These are phyloP conservation scores for Anagrus nilaparvatae DNA, from an alignment of 1,140 invertebrate genomes.

Conservation along the genomic window DNA sequence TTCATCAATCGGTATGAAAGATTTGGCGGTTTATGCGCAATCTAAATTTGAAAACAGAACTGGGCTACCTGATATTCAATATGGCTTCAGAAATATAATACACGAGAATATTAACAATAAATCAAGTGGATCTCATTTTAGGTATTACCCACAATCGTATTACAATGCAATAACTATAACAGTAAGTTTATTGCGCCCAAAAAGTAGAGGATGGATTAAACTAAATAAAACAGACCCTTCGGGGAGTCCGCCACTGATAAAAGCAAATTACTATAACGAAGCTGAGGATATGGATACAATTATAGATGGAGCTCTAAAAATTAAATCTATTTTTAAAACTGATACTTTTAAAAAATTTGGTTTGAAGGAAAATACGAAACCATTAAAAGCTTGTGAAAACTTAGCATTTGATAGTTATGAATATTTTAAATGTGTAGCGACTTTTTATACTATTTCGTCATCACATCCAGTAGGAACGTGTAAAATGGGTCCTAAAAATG, in stretches of 20 bases:
- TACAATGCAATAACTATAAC: constrained; percentile 19
- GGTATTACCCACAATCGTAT: not conserved
- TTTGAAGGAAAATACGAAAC: constrained; percentile 49
- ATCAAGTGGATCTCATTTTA: not conserved
- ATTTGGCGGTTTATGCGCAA: not conserved
- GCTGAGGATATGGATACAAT: constrained; percentile 47
- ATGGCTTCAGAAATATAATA: constrained; percentile 14
- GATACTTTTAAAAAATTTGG: constrained; percentile 46
- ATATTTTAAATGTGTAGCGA: constrained; percentile 43
- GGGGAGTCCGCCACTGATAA: constrained; percentile 57
- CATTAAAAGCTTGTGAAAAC: constrained; percentile 54
- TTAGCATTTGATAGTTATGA: constrained; percentile 27
- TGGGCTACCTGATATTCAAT: not conserved
- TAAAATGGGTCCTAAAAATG: constrained; percentile 43
- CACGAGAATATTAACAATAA: not conserved
- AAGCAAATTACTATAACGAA: constrained; percentile 65
- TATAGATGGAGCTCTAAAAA: constrained; percentile 46
- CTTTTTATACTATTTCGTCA: constrained; percentile 38
- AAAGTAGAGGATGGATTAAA: constrained; percentile 59
- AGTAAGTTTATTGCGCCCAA: constrained; percentile 57
- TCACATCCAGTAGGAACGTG: constrained; percentile 26
- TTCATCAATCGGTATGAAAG: not conserved
- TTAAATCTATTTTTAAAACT: constrained; percentile 46
- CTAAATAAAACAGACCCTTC: constrained; percentile 57
- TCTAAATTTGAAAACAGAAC: not conserved